Percentiles rank a stretch among this genome's conserved stretches.
phyloP scores from a whole-genome alignment of 1,140 invertebrate species.

The Halictus rubicundus region DNA sequence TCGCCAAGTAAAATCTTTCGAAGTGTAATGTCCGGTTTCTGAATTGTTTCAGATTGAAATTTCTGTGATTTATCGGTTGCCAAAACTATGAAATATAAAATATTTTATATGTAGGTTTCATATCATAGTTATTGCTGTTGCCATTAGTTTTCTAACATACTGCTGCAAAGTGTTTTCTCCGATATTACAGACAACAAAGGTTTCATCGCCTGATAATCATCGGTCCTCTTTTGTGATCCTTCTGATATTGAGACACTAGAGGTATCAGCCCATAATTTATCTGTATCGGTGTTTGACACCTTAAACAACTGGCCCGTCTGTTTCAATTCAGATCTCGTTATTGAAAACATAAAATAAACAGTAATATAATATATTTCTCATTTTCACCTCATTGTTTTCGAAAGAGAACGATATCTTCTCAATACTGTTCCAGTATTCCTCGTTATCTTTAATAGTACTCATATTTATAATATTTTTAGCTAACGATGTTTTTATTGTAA shows the following conservation, averaged over 20 bases:
- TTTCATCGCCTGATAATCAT: slow-evolving; percentile 72
- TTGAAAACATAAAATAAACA: neutral
- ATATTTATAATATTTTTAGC: slow-evolving; percentile 30
- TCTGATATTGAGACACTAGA: slow-evolving; percentile 66
- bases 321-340: neutral
- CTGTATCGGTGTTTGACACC: slow-evolving; percentile 71
- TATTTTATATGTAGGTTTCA: neutral
- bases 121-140: neutral
- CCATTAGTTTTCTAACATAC: slow-evolving; percentile 65
- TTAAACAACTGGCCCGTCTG: slow-evolving; percentile 72
- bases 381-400: slow-evolving; percentile 72
- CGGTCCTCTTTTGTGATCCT: slow-evolving; percentile 57
- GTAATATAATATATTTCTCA: neutral
- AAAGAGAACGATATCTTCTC: slow-evolving; percentile 73
- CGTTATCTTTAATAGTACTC: slow-evolving; percentile 66
- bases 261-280: slow-evolving; percentile 70
- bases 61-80: slow-evolving; percentile 45
- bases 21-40: slow-evolving; percentile 74
- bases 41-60: slow-evolving; percentile 60
- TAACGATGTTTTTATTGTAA: neutral
- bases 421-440: slow-evolving; percentile 73
- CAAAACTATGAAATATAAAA: slow-evolving; percentile 67
- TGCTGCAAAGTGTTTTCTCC: slow-evolving; percentile 73
- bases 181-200: slow-evolving; percentile 75
- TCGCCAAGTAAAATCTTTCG: slow-evolving; percentile 78